Evolutionary conservation across 2,888 invertebrate genomes (phyloP), one percentile per base, ranked within the genome.

Genomic region (Chrysodeixis includens): DNA sequence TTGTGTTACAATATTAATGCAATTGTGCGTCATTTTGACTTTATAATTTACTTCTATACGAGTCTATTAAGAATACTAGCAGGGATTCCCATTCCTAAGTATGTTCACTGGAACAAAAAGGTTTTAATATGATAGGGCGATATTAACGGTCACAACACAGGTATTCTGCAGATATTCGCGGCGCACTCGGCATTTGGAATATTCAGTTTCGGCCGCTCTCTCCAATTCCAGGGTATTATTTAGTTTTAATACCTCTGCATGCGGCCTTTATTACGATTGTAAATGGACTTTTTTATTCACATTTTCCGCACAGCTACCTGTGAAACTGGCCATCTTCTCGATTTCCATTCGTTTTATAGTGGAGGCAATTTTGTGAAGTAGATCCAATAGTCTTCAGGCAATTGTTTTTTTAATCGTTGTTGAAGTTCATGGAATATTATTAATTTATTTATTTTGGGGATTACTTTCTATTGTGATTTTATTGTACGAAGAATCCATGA

Each of bases 91-190:
- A 53, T 14, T 62, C 53, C 35, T 53, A 26, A 26, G 26, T 26
- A 53, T 10, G 20, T 53, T 56, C 12, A 10, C 44, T 44, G 30
- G 22, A 62, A 52, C 44, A 69, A 67, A 74, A 73, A 63, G 51
- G 40, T 54, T 51, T 71, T 57, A 62, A 71, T 76, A 69, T 69
- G 44, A 58, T 65, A 66, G 56, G 62, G 62, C 66, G 59, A 71
- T 77, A 65, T 70, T 69, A 67, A 69, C 35, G 62, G 30, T 26
- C 54, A 30, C 65, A 56, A 78, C 61, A 56, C 44, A 75, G 78
- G 68, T 79, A 75, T 79, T 70, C 65, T 53, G 59, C 44, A 64
- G 69, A 79, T 73, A 79, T 79, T 70, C 59, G 10, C 49, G 51
- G 66, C 30, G 46, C 62, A 52, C 30, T 65, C 55, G 69, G 78